Evolutionary conservation across 2,888 invertebrate genomes (phyloP).

Genomic region (Pardosa pseudoannulata): DNA sequence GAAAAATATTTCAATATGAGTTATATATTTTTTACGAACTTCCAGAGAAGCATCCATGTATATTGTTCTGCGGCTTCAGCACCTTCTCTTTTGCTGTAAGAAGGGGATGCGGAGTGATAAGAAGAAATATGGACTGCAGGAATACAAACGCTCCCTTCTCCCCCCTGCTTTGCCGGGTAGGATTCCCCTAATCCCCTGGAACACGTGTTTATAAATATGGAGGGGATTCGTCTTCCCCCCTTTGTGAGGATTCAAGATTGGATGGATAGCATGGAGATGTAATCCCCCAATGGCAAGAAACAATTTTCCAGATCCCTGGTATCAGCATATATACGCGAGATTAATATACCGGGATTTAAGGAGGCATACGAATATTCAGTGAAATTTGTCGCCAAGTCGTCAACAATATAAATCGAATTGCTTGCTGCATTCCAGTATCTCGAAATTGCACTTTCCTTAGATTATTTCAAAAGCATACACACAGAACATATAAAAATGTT

Average conservation of each 20-base stretch:
- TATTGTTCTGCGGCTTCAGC: not conserved
- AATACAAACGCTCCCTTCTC: not conserved
- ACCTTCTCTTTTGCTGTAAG: not conserved
- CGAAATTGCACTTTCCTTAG: too few relatives aligned
- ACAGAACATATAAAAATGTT: too few relatives aligned
- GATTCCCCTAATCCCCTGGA: slow-evolving; percentile 67
- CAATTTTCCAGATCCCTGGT: not conserved
- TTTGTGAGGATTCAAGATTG: not conserved
- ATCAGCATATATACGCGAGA: not conserved
- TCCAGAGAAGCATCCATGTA: too few relatives aligned
- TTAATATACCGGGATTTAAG: not conserved
- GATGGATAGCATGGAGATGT: slow-evolving; percentile 28
- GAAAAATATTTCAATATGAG: too few relatives aligned
- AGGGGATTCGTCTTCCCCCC: slow-evolving; percentile 13
- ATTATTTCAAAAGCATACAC: too few relatives aligned
- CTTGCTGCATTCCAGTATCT: too few relatives aligned
- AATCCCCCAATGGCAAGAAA: slow-evolving; percentile 7
- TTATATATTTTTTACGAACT: too few relatives aligned
- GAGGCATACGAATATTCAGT: too few relatives aligned
- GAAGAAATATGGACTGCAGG: not conserved
- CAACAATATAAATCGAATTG: too few relatives aligned
- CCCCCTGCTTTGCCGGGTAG: slow-evolving; percentile 16
- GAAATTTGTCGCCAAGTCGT: too few relatives aligned
- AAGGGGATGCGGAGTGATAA: not conserved
- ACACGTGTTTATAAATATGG: slow-evolving; percentile 72